A percentile compares a stretch with the other conserved stretches of the same genome.
Evolutionary conservation across 2,797 vertebrate genomes (phyloP).

Genomic region (Babyrousa celebensis): DNA sequence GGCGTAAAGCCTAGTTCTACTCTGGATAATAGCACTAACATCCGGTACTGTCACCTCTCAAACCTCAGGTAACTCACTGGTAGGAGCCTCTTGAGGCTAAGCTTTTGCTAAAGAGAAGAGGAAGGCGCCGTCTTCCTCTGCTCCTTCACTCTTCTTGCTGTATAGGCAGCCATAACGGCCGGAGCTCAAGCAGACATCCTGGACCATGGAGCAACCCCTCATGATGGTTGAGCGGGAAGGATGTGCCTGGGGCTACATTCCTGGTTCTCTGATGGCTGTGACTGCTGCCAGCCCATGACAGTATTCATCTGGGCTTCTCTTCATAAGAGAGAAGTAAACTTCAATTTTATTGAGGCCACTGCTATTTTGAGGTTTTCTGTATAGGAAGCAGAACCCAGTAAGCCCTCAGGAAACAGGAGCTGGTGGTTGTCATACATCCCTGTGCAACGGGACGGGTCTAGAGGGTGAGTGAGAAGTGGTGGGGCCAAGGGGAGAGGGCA

Average conservation of each 20-base stretch:
- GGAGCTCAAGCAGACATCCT: background rate
- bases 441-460: background rate
- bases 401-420: background rate
- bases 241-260: rapidly evolving
- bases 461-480: background rate
- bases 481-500: background rate
- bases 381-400: rapidly evolving
- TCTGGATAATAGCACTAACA: background rate
- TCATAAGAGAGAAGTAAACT: background rate
- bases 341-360: too few species aligned
- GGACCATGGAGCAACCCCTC: rapidly evolving
- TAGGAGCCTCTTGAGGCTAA: background rate
- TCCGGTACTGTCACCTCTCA: too few species aligned
- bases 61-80: background rate
- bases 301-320: background rate
- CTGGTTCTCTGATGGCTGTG: background rate
- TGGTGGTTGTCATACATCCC: too few species aligned
- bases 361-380: background rate
- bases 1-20: rapidly evolving
- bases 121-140: background rate
- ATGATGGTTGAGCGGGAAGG: background rate
- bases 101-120: background rate
- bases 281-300: background rate
- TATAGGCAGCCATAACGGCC: background rate
- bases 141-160: background rate